Base-by-base conservation (phyloP, 2,888 invertebrate species). In the Tromatobia lineatoria region DNA sequence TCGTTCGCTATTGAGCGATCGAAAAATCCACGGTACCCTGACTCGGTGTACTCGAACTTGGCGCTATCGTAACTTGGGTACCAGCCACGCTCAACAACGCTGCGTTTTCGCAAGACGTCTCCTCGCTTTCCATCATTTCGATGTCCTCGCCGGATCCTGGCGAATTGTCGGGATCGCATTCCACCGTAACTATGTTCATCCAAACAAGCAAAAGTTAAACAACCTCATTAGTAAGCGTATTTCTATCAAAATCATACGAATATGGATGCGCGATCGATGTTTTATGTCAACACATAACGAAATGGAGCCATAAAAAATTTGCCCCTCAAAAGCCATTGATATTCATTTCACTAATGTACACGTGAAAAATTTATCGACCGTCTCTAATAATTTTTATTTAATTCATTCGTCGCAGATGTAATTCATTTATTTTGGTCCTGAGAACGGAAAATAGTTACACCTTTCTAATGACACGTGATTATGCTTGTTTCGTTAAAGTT, bases 81-180 rank as follows among this genome's bases (percentile, higher is more conserved):
- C 89, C 89, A 70, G 94, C 95, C 91, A 94, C 90, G 86, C 95
- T 94, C 86, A 95, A 92, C 87, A 95, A 93, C 76, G 95, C 95
- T 84, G 95, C 95, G 90, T 95, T 95, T 90, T 95, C 95, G 86
- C 94, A 94, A 86, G 94, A 94, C 88, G 94, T 89, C 45, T 91
- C 91, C 79, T 92, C 92, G 45, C 90, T 94, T 88, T 95, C 94
- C 87, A 90, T 91, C 87, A 90, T 90, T 38, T 91, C 91, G 67
- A 86, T 88, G 69, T 89, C 89, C 34, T 87, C 94, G 89, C 94
- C 90, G 61, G 89, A 89, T 64, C 84, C 88, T n/a, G 75, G 83
- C 59, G 88, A 87, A 67, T 85, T 85, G 78, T 88, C 88, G 67
- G 87, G 87, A 74, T 88, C 88, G 83, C 89, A 89, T 66, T 90